Conservation (phyloP, 2,113 vertebrate genomes). For the Notarius lentiginosus region DNA sequence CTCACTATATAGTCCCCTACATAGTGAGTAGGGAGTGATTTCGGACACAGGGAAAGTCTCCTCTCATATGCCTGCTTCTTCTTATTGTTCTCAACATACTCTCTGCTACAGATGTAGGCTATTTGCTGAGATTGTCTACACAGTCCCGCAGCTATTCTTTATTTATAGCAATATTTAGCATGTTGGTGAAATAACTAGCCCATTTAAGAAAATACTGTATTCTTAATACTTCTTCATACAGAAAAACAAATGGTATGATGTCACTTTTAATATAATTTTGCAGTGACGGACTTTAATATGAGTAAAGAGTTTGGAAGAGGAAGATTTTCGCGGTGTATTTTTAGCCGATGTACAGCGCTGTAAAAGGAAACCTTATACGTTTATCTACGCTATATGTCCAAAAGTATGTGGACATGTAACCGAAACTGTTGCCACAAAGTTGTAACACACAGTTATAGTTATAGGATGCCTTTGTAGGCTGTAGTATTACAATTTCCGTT, state of each 20-base stretch:
- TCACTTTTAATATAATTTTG: background rate
- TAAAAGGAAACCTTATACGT: background rate
- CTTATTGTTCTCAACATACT: background rate
- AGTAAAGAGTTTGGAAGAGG: background rate
- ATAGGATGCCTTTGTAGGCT: background rate
- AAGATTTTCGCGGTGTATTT: background rate
- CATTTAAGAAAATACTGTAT: background rate
- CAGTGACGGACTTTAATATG: background rate
- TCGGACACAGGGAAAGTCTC: background rate
- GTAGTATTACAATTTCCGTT: background rate
- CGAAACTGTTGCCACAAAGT: background rate
- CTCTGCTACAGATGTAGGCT: background rate
- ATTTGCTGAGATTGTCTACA: background rate
- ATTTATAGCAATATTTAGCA: background rate
- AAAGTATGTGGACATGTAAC: background rate
- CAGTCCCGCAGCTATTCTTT: background rate
- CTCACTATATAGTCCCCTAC: too few species aligned
- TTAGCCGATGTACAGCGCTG: background rate
- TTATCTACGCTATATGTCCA: background rate
- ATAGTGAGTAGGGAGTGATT: too few species aligned
- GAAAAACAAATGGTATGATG: background rate
- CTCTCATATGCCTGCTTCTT: background rate
- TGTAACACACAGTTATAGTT: background rate
- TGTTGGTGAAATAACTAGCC: background rate
- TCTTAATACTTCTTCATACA: background rate